Percentiles rank a stretch among this genome's conserved stretches.
Evolutionary conservation across 2,113 vertebrate genomes (phyloP).

Genomic region (Dendrocopos noguchii): DNA sequence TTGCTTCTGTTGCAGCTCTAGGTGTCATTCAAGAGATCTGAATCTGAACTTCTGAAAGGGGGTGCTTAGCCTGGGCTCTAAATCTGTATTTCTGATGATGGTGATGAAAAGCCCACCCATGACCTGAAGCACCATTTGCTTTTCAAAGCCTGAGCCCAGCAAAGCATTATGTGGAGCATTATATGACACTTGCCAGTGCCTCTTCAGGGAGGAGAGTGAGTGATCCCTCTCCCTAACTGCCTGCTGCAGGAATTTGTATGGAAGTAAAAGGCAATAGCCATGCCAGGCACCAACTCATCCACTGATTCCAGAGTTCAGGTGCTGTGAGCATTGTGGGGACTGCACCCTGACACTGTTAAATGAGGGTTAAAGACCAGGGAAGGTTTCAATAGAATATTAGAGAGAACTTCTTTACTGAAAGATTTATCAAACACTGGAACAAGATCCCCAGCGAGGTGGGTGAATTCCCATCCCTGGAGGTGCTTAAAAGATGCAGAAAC

Average conservation of each 20-base stretch:
- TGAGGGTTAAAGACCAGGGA: not conserved
- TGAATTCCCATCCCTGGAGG: too few relatives aligned
- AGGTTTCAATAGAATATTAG: too few relatives aligned
- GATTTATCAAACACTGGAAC: too few relatives aligned
- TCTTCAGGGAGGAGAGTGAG: fast-evolving
- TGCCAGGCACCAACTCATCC: too few relatives aligned
- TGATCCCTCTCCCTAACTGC: not conserved
- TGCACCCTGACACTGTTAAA: not conserved
- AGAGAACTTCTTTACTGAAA: too few relatives aligned
- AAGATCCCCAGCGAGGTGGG: too few relatives aligned
- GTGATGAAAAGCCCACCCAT: fast-evolving
- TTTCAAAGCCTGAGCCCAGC: not conserved
- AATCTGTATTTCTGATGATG: not conserved
- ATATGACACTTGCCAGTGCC: not conserved
- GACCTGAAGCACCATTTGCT: fast-evolving
- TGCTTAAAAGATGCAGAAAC: too few relatives aligned
- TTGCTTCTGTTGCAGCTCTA: not conserved
- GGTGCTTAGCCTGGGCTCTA: not conserved
- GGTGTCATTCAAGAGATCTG: not conserved
- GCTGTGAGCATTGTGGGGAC: not conserved
- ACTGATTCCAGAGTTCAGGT: not conserved
- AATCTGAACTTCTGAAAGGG: not conserved
- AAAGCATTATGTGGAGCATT: not conserved
- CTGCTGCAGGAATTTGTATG: not conserved
- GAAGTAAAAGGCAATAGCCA: not conserved